phyloP scores from a whole-genome alignment of 2,113 vertebrate species.

The Clarias macrocephalus region DNA sequence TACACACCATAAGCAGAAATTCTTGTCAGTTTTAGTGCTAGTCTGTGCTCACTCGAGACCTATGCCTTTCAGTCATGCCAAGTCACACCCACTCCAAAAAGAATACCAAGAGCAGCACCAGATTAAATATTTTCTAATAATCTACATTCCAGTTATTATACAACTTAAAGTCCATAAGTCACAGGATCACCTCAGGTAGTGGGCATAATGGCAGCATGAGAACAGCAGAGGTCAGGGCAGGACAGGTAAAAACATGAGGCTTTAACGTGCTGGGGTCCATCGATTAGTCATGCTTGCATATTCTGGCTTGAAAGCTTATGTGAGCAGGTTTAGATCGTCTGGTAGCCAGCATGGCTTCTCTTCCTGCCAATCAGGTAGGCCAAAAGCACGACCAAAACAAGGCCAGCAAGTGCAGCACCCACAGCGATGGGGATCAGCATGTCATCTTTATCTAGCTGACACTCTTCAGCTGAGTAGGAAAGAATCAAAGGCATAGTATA shows the following conservation, averaged over 20 bases:
- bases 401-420: conserved; percentile 89
- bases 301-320: conserved; percentile 58
- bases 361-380: conserved; percentile 95
- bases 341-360: conserved; percentile 96
- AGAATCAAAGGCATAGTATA: not conserved
- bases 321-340: conserved; percentile 84
- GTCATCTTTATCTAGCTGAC: conserved; percentile 85
- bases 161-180: conserved; percentile 45
- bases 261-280: conserved; percentile 39
- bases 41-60: conserved; percentile 14
- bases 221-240: conserved; percentile 14
- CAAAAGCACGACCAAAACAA: conserved; percentile 90
- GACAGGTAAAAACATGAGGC: conserved; percentile 6
- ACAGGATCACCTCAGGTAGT: conserved; percentile 39
- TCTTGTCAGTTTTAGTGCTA: not conserved
- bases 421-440: conserved; percentile 97
- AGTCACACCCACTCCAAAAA: not conserved
- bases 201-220: conserved; percentile 19
- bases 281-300: conserved; percentile 62
- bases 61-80: conserved; percentile 10
- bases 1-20: conserved; percentile 11
- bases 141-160: conserved; percentile 28
- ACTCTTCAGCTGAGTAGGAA: conserved; percentile 82
- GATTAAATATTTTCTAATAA: conserved; percentile 16
- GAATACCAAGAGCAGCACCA: not conserved